Evolutionary conservation across 2,797 vertebrate species (phyloP), one percentile per base, ranked within the genome.

Genomic region (Choloepus didactylus): DNA sequence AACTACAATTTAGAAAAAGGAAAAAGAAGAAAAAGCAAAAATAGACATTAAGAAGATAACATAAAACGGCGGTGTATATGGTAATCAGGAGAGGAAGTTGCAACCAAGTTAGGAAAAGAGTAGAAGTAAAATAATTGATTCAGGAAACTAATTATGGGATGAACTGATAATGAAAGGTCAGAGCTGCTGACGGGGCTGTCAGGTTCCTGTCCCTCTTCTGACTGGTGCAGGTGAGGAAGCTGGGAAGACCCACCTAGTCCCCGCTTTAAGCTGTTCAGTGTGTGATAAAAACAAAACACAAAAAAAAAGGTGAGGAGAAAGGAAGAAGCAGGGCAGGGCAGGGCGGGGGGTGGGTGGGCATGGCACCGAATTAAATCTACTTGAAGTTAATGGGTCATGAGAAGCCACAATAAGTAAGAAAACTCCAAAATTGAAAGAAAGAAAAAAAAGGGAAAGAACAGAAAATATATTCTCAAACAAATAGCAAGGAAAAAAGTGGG

Each of bases 401-500:
- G 87, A 90, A 92, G 15, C 7, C n/a, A 64, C 29, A 67, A 15
- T 16, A 25, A 75, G 41, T 11, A 70, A 41, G 38, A 70, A 38
- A 25, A 6, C 44, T 49, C 27, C 29, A 16, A 56, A 25, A 69
- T 19, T 12, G 9, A 7, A 21, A 35, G 38, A 31, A 31, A 73
- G 27, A 59, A 27, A 41, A 56, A 25, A 38, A 67, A 41, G 1
- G 59, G 7, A 49, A 41, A 82, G 8, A 67, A 27, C 41, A 15
- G 15, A 86, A 62, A 89, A 29, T 21, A 60, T 54, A 70, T 75
- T 83, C 35, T 80, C 66, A 38, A 92, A 80, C 44, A 87, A 51
- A 84, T 2, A 66, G 29, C 35, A 51, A 60, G 12, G 16, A 29
- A 18, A 81, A 89, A 66, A 35, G 41, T 21, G 56, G 7, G 56